Conservation (phyloP, 1,140 invertebrate species). For the Luehdorfia chinensis region DNA sequence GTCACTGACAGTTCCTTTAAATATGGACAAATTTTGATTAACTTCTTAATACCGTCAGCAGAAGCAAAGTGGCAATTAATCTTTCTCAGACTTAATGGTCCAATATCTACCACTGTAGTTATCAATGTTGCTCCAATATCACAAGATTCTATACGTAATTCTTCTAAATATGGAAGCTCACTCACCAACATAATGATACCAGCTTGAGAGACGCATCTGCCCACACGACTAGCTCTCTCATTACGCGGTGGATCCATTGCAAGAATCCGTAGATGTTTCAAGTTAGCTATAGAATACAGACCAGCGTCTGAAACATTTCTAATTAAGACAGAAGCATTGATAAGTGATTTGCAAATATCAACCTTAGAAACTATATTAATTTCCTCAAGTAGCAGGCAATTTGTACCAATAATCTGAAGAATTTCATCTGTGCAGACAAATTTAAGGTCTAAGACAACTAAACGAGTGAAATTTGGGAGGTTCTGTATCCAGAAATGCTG, state of each 20-base stretch:
- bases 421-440: constrained; percentile 78
- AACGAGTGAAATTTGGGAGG: constrained; percentile 53
- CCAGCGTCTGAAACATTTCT: constrained; percentile 71
- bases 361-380: constrained; percentile 76
- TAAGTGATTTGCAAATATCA: constrained; percentile 64
- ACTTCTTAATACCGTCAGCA: constrained; percentile 58
- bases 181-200: constrained; percentile 67
- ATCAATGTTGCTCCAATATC: constrained; percentile 71
- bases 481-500: constrained; percentile 64
- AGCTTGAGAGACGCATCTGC: constrained; percentile 64
- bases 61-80: constrained; percentile 70
- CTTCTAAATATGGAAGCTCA: constrained; percentile 63
- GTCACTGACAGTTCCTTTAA: constrained; percentile 65
- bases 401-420: constrained; percentile 66
- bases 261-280: constrained; percentile 61
- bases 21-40: constrained; percentile 66
- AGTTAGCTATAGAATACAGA: constrained; percentile 47
- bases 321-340: constrained; percentile 71
- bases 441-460: constrained; percentile 71
- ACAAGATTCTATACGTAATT: constrained; percentile 68
- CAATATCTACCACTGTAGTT: constrained; percentile 45
- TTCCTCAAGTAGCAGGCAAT: constrained; percentile 69
- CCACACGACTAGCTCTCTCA: constrained; percentile 53
- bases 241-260: constrained; percentile 71
- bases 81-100: constrained; percentile 61